Conservation (phyloP, 2,888 invertebrate genomes). For the Leptopilina syphax region DNA sequence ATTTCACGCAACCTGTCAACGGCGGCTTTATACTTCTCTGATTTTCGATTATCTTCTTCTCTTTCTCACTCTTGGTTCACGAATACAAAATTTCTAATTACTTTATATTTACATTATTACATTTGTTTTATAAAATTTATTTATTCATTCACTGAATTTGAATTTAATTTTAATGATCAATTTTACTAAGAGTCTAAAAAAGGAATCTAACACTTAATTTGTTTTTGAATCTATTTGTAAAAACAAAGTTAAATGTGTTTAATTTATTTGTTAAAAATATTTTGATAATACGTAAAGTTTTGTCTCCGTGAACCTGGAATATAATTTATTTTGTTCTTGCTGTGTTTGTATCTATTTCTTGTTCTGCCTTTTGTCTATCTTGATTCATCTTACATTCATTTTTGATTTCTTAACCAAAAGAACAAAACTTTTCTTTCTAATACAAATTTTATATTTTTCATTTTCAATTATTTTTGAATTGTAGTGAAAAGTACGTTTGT, state of each 20-base stretch:
- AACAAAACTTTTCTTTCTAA: too few relatives aligned
- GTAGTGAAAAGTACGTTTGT: too few relatives aligned
- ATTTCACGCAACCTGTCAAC: slow-evolving; percentile 25
- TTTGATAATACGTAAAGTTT: not conserved
- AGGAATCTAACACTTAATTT: not conserved
- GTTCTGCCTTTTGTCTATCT: not conserved
- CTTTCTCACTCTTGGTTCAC: not conserved
- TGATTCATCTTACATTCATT: not conserved
- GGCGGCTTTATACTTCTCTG: slow-evolving; percentile 24
- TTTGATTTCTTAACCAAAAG: too few relatives aligned
- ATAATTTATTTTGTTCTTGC: slow-evolving; percentile 7
- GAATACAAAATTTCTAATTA: not conserved
- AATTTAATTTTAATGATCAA: too few relatives aligned
- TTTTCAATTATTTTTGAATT: too few relatives aligned
- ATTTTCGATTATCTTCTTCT: not conserved
- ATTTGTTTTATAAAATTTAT: too few relatives aligned
- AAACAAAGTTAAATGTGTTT: not conserved
- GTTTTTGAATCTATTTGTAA: too few relatives aligned
- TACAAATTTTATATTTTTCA: not conserved
- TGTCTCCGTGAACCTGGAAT: slow-evolving; percentile 15
- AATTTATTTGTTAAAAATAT: not conserved
- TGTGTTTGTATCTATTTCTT: slow-evolving; percentile 10
- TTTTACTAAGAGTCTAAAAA: not conserved
- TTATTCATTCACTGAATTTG: too few relatives aligned
- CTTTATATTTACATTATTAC: too few relatives aligned